Base-by-base conservation (phyloP, 1,140 invertebrate genomes). In the Drosophila nigromelanica region DNA sequence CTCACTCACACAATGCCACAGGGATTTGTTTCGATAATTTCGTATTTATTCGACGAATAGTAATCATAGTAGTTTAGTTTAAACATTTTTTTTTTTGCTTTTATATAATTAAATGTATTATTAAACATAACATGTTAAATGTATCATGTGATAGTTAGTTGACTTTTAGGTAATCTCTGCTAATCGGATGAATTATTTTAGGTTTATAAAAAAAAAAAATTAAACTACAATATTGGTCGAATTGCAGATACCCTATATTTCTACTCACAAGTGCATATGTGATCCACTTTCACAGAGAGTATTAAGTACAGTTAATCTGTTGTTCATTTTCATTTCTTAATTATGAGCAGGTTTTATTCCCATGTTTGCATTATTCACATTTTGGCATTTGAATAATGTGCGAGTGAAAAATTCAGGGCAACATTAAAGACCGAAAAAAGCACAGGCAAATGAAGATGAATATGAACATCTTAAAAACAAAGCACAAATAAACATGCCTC, bases 391-490 rank as follows among this genome's bases (percentile, higher is more conserved):
- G 66, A 62, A 21, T 55, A 48, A 62, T 63, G 52, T 47, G 37
- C 48, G 60, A 56, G 50, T 56, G 27, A 68, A 60, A 54, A 33
- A 67, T 39, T 45, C 21, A n/a, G 48, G 52, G 30, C 48, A 35
- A 35, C 52, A 27, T 40, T 18, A 39, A 21, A 24, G 24, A 21
- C 64, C 33, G 48, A 37, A 55, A 35, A 39, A 54, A 24, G 30
- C 30, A 45, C 48, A 55, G 12, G 21, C 51, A 50, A 60, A 73
- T 54, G 14, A 60, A 61, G 56, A 73, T 68, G 64, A 68, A 73
- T 68, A 55, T 55, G 27, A 55, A 63, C 56, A 54, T 61, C 11
- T 35, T 11, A 27, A 47, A 68, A 72, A 42, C 33, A 4, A 37
- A 43, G 40, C 48, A 30, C 40, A 30, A 52, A 18, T 45, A 42